phyloP scores from a whole-genome alignment of 2,113 vertebrate genomes.

The Falcunculus frontatus region DNA sequence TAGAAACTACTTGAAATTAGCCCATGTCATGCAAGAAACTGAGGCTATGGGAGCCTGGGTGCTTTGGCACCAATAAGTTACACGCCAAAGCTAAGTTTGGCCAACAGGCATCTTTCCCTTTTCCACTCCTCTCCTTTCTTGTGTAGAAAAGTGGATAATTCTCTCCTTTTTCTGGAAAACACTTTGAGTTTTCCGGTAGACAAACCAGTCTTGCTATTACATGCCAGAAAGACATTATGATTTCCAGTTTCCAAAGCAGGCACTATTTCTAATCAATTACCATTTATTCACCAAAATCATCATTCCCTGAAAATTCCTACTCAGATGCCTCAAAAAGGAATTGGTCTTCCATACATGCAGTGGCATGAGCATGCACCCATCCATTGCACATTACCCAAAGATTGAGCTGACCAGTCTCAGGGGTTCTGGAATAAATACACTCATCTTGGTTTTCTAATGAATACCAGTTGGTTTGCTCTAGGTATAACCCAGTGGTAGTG shows the following conservation, averaged over 20 bases:
- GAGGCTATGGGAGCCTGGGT: not conserved
- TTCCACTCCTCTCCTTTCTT: not conserved
- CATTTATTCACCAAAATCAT: not conserved
- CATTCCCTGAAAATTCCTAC: not conserved
- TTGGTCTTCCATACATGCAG: not conserved
- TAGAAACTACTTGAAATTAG: not conserved
- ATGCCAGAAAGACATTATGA: not conserved
- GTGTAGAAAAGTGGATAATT: not conserved
- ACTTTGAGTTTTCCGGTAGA: not conserved
- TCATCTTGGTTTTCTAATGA: not conserved
- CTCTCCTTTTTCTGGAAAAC: not conserved
- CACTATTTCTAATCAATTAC: not conserved
- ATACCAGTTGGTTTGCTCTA: not conserved
- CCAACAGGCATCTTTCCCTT: not conserved
- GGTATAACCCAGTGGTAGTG: not conserved
- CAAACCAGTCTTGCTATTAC: not conserved
- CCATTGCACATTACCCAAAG: not conserved
- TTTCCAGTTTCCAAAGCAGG: not conserved
- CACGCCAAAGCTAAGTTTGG: not conserved
- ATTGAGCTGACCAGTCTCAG: not conserved
- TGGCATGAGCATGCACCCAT: not conserved
- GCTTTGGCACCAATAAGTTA: not conserved
- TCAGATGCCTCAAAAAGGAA: not conserved
- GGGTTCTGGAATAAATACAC: not conserved
- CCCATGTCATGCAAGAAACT: not conserved